Base-by-base conservation (phyloP, 2,113 vertebrate genomes). In the Psilopsiagon aurifrons region DNA sequence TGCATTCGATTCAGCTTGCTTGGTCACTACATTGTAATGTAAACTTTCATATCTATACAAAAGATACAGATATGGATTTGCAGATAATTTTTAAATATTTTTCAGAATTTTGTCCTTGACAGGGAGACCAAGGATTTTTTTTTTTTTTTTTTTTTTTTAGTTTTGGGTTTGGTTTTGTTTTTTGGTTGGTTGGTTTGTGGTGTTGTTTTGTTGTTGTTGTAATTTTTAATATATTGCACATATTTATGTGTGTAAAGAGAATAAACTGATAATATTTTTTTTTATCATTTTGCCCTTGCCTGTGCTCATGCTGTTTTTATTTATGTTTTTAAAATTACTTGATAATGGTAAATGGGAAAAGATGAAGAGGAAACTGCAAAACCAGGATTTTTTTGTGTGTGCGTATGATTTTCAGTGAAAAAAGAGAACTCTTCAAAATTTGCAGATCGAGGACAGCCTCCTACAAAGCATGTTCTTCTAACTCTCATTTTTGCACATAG, bases 281-380 rank as follows among this genome's bases (percentile, higher is more conserved):
- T 31, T 49, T 8, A 41, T 24, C 4, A 10, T 49, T 85, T 52
- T 84, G 2, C 9, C 2, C 8, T 57, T 84, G 2, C 9, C 3
- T 9, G 3, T 41, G 27, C 47, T 44, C 1, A 62, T 10, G 5
- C 0, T 15, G 17, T 68, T 47, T 29, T 11, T 6, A 3, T 27
- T 70, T 43, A 3, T 3, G 2, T 23, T 52, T 69, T 18, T 43
- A 5, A n/a, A 59, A 49, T 76, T 84, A 3, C 17, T 66, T 92
- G 8, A 10, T 55, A 85, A 5, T 23, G 6, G 10, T 31, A 87
- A 95, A 64, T 18, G 9, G 5, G 5, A 13, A 35, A 54, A 81
- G 39, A 24, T 7, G 1, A 44, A 2, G 19, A 67, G 9, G 12
- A 17, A 39, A 49, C 8, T 22, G 3, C 7, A 59, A 74, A 77